Evolutionary conservation across 2,113 vertebrate species (phyloP).

Genomic region (Pelecanus crispus): DNA sequence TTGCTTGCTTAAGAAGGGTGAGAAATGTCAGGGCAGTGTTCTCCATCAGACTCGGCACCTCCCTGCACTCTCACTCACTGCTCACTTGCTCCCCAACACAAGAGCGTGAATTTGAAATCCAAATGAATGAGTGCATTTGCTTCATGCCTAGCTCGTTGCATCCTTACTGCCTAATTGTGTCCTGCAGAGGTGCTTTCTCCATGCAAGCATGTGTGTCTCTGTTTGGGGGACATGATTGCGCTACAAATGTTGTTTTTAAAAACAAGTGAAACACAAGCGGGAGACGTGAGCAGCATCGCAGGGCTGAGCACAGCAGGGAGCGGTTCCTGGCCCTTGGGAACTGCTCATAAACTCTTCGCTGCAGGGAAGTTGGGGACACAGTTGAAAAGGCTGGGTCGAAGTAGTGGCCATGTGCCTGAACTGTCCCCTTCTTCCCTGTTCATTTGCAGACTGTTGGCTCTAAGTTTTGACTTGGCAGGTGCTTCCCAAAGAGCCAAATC

Average conservation of each 20-base stretch:
- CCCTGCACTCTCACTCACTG: not conserved
- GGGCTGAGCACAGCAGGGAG: not conserved
- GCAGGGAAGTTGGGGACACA: rapidly evolving
- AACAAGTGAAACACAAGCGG: not conserved
- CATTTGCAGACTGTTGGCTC: not conserved
- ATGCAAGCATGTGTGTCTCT: rapidly evolving
- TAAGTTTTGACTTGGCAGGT: not conserved
- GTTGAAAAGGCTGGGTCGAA: not conserved
- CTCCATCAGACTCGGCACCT: not conserved
- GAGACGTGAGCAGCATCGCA: not conserved
- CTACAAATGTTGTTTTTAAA: not conserved
- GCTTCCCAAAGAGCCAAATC: not conserved
- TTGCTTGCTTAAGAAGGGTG: not conserved
- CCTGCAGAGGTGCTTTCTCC: not conserved
- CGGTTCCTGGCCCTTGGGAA: not conserved
- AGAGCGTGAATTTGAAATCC: not conserved
- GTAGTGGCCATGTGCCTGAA: rapidly evolving
- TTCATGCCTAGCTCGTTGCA: rapidly evolving
- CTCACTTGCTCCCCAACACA: not conserved
- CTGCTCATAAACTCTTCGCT: not conserved
- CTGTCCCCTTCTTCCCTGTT: not conserved
- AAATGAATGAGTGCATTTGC: not conserved
- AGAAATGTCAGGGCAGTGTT: not conserved
- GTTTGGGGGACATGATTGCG: not conserved
- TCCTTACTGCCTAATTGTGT: not conserved